A percentile compares a stretch with the other conserved stretches of the same genome.
Conservation (phyloP, 2,888 invertebrate genomes). For the Penaeus monodon region DNA sequence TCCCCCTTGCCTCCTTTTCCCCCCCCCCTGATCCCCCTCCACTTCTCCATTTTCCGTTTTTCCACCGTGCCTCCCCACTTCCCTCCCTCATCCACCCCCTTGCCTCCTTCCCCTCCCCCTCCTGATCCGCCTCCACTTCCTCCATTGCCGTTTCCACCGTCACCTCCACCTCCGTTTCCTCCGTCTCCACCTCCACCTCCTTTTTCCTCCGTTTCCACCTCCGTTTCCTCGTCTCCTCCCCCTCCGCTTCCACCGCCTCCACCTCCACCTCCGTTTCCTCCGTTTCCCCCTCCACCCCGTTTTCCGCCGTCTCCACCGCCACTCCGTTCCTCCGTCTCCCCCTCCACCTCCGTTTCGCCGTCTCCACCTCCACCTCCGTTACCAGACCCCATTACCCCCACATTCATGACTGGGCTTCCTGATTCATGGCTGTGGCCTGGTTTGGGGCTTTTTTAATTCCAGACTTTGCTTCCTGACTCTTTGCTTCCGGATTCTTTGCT, state of each 20-base stretch:
- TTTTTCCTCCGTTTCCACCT: neutral
- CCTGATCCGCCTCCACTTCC: neutral
- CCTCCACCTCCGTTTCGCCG: neutral
- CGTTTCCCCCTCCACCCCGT: neutral
- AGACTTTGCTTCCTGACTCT: neutral
- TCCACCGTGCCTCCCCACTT: too few species aligned
- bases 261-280: slow-evolving; percentile 13
- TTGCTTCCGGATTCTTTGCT: neutral
- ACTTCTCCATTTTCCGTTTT: too few species aligned
- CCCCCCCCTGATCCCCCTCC: too few species aligned
- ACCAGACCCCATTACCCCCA: neutral
- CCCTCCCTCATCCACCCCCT: too few species aligned
- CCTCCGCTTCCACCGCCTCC: slow-evolving; percentile 3
- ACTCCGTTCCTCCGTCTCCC: neutral
- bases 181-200: neutral
- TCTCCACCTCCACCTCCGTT: neutral
- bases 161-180: neutral
- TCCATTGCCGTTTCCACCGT: neutral
- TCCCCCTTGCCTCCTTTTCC: too few species aligned
- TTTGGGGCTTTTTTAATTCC: slow-evolving; percentile 8
- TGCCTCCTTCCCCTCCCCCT: slow-evolving; percentile 20
- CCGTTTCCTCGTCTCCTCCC: slow-evolving; percentile 2
- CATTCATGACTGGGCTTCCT: neutral
- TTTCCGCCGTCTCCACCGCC: neutral
- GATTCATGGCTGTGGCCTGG: neutral